Conservation (phyloP, 2,888 invertebrate genomes). For the Chaitophorus viminalis region DNA sequence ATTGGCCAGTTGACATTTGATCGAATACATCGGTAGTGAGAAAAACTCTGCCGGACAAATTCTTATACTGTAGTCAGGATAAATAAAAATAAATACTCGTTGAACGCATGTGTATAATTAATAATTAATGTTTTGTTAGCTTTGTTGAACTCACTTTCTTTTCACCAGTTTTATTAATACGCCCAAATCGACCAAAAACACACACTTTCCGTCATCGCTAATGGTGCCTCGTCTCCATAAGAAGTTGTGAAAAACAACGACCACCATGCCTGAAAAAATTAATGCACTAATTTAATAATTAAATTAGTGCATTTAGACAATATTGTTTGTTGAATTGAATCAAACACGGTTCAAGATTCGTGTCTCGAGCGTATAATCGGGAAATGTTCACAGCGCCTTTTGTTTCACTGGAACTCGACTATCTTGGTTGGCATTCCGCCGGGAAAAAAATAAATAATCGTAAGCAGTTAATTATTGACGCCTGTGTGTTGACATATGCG, state of each 20-base stretch:
- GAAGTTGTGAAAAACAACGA: neutral
- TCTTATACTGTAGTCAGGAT: neutral
- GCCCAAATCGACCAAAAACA: conserved; percentile 32
- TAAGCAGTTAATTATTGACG: no score
- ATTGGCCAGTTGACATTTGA: conserved; percentile 11
- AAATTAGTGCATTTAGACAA: no score
- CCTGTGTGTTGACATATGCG: no score
- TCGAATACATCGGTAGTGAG: conserved; percentile 24
- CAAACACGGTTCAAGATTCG: no score
- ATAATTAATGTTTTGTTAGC: neutral
- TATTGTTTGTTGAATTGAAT: no score
- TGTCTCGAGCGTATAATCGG: no score
- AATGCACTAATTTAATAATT: no score
- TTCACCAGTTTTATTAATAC: neutral
- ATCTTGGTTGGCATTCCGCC: no score
- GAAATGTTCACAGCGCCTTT: no score
- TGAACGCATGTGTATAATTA: neutral
- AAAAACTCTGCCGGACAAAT: neutral
- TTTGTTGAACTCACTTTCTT: conserved; percentile 2
- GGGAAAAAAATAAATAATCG: no score
- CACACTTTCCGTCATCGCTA: neutral
- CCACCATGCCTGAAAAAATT: neutral
- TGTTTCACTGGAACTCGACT: no score
- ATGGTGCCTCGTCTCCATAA: conserved; percentile 39
- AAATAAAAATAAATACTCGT: neutral